phyloP scores from a whole-genome alignment of 2,113 vertebrate genomes.

The Corythaeola cristata region DNA sequence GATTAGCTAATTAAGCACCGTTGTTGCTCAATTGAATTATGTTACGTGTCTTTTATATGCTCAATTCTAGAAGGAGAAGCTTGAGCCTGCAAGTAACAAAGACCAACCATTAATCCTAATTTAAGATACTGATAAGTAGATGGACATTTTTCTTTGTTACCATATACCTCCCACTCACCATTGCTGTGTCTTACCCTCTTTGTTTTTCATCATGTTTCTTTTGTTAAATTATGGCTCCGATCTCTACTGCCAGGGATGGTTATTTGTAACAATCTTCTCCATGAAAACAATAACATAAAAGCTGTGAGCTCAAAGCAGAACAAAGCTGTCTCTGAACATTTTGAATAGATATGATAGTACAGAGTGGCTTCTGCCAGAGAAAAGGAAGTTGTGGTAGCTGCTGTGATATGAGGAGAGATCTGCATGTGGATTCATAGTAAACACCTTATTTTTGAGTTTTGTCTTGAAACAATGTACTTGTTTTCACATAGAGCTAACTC shows the following conservation, averaged over 20 bases:
- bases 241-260: neutral
- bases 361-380: neutral
- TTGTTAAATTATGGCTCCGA: neutral
- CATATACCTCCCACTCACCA: neutral
- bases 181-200: neutral
- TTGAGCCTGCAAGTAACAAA: neutral
- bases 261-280: neutral
- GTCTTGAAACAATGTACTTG: neutral
- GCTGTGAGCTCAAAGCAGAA: neutral
- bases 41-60: fast-evolving
- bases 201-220: neutral
- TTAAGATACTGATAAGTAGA: neutral
- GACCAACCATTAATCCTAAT: neutral
- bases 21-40: neutral
- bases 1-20: neutral
- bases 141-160: neutral
- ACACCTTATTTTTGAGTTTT: neutral
- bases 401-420: neutral
- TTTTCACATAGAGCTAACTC: neutral
- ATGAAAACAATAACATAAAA: neutral
- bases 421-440: neutral
- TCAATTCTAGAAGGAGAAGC: neutral
- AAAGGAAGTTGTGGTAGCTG: neutral
- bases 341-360: neutral
- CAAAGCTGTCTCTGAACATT: neutral